Percentiles rank a stretch among this genome's conserved stretches.
These are phyloP conservation scores for Pogona vitticeps DNA, from an alignment of 2,113 vertebrate genomes.

Conservation along the genomic window DNA sequence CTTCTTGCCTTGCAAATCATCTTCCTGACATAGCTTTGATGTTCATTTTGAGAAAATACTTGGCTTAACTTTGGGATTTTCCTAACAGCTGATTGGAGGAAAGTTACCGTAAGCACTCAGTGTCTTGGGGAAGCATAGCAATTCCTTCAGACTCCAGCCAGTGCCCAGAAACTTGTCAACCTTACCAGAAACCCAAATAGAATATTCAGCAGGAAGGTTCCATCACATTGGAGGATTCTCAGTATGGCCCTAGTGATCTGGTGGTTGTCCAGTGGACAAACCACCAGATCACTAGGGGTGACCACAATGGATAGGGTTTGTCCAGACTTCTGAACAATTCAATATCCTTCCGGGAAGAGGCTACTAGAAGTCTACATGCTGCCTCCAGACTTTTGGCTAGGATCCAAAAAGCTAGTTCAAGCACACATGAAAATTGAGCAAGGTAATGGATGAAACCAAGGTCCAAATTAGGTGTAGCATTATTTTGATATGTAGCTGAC, in stretches of 20 bases:
- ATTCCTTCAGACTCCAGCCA: no score
- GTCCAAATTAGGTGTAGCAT: not conserved
- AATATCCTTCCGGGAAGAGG: not conserved
- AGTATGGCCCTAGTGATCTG: not conserved
- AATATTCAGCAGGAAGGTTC: no score
- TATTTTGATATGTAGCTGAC: not conserved
- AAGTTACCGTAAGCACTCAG: no score
- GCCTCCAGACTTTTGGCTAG: not conserved
- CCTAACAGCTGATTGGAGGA: not conserved
- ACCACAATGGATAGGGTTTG: no score
- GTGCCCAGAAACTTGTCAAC: no score
- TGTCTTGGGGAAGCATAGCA: no score
- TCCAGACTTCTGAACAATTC: not conserved
- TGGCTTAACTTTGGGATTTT: conserved; percentile 23
- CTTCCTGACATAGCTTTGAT: not conserved
- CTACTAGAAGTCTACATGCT: not conserved
- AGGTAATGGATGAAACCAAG: not conserved
- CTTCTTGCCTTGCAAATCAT: conserved; percentile 43
- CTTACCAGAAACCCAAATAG: no score
- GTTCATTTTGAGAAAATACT: not conserved
- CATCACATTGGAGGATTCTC: no score
- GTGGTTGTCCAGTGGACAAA: no score
- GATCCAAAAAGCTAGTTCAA: not conserved
- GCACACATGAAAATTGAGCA: not conserved
- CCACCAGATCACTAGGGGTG: no score